Evolutionary conservation across 2,888 invertebrate genomes (phyloP), one percentile per base, ranked within the genome.

Genomic region (Agrilus biguttatus): DNA sequence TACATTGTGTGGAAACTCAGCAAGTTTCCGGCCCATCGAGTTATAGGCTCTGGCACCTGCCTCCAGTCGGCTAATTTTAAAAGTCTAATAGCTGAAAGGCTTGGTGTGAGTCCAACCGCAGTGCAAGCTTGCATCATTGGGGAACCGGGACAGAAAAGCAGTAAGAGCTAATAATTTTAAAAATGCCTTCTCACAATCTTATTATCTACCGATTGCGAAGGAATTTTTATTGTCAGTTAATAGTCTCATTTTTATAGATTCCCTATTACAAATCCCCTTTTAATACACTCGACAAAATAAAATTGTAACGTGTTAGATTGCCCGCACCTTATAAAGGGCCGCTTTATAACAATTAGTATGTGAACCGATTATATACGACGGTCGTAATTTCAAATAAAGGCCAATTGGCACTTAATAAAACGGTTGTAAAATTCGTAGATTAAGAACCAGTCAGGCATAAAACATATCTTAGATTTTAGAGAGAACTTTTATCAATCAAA

Each of bases 1-100:
- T 78, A 76, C 60, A 68, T 78, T 14, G 71, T 78, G 6, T 80
- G 78, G 79, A 78, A 78, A 58, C 48, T 78, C 37, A 77, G 77
- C 51, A 73, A 73, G 12, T 63, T 80, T 19, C 77, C 78, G 33
- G 62, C 69, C 42, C 65, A 75, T 52, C 68, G 70, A 41, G 69
- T 80, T 33, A 70, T 80, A 53, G 80, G 79, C 2, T 72, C 71
- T 33, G 80, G 80, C 43, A 78, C 78, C 23, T 72, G 75, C 57
- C 59, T 80, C 46, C 78, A 80, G 55, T 71, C 75, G 1, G 69
- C 75, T 19, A 66, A 78, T 51, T 76, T 80, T 59, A 69, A 75
- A 10, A 73, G 68, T 52, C 56, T 75, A 42, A 66, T 81, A 46
- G 71, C 73, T 1, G 67, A 77, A 52, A 65, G 70, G 49, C 58